These are phyloP conservation scores for Drosophila seguyi DNA, from an alignment of 1,140 invertebrate species.

Conservation along the genomic window DNA sequence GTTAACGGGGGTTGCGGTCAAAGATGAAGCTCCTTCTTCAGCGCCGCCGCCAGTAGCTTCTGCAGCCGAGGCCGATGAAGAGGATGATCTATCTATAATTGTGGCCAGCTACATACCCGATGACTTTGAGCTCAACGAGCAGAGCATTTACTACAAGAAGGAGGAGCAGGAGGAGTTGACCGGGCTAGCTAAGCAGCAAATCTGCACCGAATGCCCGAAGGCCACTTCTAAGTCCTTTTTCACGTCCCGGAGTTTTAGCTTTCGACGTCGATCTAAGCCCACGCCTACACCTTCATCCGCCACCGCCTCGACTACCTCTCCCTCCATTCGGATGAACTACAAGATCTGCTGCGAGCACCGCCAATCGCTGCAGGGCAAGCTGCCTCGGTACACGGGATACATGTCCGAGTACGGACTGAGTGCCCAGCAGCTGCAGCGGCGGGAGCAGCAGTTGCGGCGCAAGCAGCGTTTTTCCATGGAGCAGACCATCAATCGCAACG, in stretches of 20 bases:
- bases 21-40: not conserved
- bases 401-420: slow-evolving; percentile 83
- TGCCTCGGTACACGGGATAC: slow-evolving; percentile 81
- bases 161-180: slow-evolving; percentile 14
- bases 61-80: slow-evolving; percentile 45
- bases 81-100: slow-evolving; percentile 80
- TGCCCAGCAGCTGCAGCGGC: slow-evolving; percentile 70
- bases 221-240: slow-evolving; percentile 65
- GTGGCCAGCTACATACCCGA: slow-evolving; percentile 80
- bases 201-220: slow-evolving; percentile 35
- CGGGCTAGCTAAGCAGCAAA: not conserved
- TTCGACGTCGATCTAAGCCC: slow-evolving; percentile 51
- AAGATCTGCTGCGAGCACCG: slow-evolving; percentile 84
- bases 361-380: slow-evolving; percentile 67
- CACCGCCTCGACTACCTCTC: slow-evolving; percentile 23
- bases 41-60: not conserved
- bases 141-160: slow-evolving; percentile 75
- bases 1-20: slow-evolving; percentile 41
- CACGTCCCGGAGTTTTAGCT: slow-evolving; percentile 69
- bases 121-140: slow-evolving; percentile 70
- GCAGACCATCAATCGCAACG: slow-evolving; percentile 70
- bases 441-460: slow-evolving; percentile 64
- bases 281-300: slow-evolving; percentile 36
- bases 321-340: slow-evolving; percentile 73
- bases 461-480: slow-evolving; percentile 66